Base-by-base conservation (phyloP, 1,140 invertebrate species). In the Bombus sylvicola region DNA sequence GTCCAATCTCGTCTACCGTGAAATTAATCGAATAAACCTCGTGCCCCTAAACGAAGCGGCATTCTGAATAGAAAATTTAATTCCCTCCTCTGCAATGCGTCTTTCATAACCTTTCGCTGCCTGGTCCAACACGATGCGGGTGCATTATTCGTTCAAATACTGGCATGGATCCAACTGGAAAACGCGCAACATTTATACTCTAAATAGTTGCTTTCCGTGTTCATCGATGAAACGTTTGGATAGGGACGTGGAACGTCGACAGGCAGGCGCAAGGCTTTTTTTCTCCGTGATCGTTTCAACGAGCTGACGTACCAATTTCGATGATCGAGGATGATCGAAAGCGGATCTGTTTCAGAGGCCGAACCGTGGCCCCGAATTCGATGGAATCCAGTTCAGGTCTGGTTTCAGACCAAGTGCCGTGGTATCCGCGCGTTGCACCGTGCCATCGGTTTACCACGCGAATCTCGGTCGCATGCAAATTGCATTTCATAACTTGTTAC, bases 401-500 rank as follows among this genome's bases (percentile, higher is more conserved):
- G 82, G 82, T 81, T 57, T 62, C 41, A 73, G 59, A 81, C 62
- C 41, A 68, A 81, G 76, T 66, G 53, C 59, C 64, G 64, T 43
- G 57, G n/a, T 53, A 53, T 53, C 47, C 47, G 6, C 47, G 18
- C 47, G 47, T 28, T 15, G 34, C 72, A 37, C 71, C 81, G 84
- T 66, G 47, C 68, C 76, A 66, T 47, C 37, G 78, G 84, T 71
- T 75, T 71, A 31, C 57, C 47, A 28, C 69, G 82, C 81, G 86
- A 87, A 87, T 92, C 88, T 92, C 87, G 87, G 85, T 66, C 89
- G 89, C 90, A 92, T 93, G 93, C 89, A 93, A 93, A 93, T 93
- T 88, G 89, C 92, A 89, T 93, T 94, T 94, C 93, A 92, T 93
- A 93, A 92, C 91, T 93, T 89, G 90, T 93, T 92, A 93, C 84